Conservation (phyloP, 2,888 invertebrate species). For the Corbicula japonica region DNA sequence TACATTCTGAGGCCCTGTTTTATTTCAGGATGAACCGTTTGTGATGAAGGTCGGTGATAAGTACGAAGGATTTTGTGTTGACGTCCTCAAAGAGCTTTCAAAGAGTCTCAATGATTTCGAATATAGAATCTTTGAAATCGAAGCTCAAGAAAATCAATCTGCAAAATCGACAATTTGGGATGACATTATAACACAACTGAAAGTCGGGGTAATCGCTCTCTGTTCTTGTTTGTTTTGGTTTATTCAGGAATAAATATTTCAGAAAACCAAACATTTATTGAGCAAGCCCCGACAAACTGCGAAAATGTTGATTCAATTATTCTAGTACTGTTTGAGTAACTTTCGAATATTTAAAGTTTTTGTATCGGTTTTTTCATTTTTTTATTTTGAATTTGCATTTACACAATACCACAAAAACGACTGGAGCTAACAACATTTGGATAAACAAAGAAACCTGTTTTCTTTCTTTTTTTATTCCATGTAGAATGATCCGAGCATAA, state of each 20-base stretch:
- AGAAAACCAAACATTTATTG: too few relatives aligned
- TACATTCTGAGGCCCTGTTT: too few relatives aligned
- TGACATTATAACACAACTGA: constrained; percentile 74
- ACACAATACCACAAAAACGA: background rate
- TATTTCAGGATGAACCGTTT: constrained; percentile 76
- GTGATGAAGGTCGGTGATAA: constrained; percentile 66
- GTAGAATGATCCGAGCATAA: too few relatives aligned
- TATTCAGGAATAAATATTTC: too few relatives aligned
- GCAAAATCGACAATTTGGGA: constrained; percentile 67
- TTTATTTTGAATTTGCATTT: too few relatives aligned
- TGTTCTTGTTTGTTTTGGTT: too few relatives aligned
- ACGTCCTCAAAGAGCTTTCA: constrained; percentile 72
- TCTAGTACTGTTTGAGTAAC: too few relatives aligned
- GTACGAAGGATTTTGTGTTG: constrained; percentile 78
- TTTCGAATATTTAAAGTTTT: too few relatives aligned
- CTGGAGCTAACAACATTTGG: background rate
- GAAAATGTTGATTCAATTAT: too few relatives aligned
- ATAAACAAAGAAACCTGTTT: background rate
- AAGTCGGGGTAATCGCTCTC: constrained; percentile 78
- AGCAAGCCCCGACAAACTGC: too few relatives aligned
- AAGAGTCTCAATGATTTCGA: constrained; percentile 71
- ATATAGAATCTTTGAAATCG: constrained; percentile 68
- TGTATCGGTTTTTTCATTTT: too few relatives aligned
- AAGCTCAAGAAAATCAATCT: constrained; percentile 37
- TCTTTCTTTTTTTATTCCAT: background rate